These are phyloP conservation scores for Nyctibius grandis DNA, from an alignment of 2,797 vertebrate genomes.

Conservation along the genomic window DNA sequence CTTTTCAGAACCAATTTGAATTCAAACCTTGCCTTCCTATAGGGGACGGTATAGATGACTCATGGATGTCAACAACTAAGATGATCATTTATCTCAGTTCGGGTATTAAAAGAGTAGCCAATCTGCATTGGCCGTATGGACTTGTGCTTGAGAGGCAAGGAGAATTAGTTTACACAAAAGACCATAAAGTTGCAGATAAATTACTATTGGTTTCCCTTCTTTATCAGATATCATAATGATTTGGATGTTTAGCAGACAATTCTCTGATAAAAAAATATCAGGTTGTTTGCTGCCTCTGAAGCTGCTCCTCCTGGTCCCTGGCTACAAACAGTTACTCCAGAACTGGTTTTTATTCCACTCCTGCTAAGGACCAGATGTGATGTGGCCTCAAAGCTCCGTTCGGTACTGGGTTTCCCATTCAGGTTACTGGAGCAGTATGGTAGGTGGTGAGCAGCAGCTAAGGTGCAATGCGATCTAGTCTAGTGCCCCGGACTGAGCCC, in stretches of 20 bases:
- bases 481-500: background rate
- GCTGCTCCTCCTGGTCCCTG: background rate
- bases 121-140: background rate
- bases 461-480: background rate
- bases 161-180: background rate
- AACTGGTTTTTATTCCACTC: background rate
- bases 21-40: background rate
- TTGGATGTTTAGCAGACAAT: background rate
- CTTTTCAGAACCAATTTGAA: slow-evolving; percentile 15
- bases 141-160: background rate
- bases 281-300: background rate
- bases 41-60: background rate
- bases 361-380: background rate
- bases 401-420: background rate
- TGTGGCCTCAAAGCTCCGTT: background rate
- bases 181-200: background rate
- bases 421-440: background rate
- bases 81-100: slow-evolving; percentile 10
- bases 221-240: background rate
- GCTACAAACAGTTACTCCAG: background rate
- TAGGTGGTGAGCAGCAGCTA: background rate
- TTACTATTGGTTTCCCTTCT: background rate
- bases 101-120: background rate
- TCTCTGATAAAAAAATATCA: background rate
- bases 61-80: background rate